phyloP scores from a whole-genome alignment of 2,113 vertebrate species.

The Phrynosoma blainvillii region DNA sequence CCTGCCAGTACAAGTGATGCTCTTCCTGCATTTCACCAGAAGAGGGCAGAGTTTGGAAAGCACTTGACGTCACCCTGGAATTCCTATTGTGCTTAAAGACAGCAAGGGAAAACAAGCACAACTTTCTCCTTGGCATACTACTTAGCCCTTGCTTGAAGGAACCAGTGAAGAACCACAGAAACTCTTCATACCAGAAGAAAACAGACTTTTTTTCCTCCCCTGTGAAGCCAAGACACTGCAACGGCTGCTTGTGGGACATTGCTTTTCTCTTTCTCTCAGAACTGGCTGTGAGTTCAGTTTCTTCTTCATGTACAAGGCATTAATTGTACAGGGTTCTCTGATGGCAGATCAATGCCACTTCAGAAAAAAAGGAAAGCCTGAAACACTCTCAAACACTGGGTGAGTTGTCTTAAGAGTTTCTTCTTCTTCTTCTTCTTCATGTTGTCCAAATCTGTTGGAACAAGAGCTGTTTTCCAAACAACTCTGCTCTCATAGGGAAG shows the following conservation, averaged over 20 bases:
- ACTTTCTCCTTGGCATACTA: slow-evolving; percentile 72
- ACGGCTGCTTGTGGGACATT: slow-evolving; percentile 40
- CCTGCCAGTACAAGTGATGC: slow-evolving; percentile 55
- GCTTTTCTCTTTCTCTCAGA: slow-evolving; percentile 50
- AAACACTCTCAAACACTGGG: slow-evolving; percentile 62
- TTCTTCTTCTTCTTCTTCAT: slow-evolving; percentile 28
- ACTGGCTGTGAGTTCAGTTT: slow-evolving; percentile 56
- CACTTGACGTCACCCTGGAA: slow-evolving; percentile 71
- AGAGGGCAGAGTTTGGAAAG: slow-evolving; percentile 78
- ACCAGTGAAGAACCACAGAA: slow-evolving; percentile 53
- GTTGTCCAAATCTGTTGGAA: slow-evolving; percentile 53
- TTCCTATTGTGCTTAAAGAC: slow-evolving; percentile 76
- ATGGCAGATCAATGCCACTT: slow-evolving; percentile 45
- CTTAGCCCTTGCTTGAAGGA: slow-evolving; percentile 45
- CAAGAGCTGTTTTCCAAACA: slow-evolving; percentile 42
- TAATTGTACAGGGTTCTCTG: slow-evolving; percentile 45
- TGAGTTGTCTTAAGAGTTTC: slow-evolving; percentile 70
- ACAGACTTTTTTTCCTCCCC: slow-evolving; percentile 48
- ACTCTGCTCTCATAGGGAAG: slow-evolving; percentile 52
- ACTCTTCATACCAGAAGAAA: slow-evolving; percentile 53
- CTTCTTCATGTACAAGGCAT: slow-evolving; percentile 50
- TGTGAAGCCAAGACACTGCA: slow-evolving; percentile 39
- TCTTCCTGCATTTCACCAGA: slow-evolving; percentile 75
- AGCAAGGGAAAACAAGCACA: slow-evolving; percentile 70
- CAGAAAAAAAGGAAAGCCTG: slow-evolving; percentile 46